phyloP scores from a whole-genome alignment of 2,888 invertebrate species.

The Dromius quadrimaculatus region DNA sequence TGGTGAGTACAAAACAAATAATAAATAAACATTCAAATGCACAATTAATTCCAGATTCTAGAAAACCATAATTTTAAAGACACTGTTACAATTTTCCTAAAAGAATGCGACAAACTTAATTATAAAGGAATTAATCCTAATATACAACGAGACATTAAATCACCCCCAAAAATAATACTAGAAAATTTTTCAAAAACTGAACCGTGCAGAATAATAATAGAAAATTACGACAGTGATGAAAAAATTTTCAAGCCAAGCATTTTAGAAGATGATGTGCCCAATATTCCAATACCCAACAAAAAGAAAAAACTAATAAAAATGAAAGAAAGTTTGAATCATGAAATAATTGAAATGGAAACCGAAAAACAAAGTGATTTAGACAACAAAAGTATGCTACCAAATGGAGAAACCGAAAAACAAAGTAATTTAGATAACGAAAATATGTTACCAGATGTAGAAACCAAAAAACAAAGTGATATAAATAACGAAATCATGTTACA shows the following conservation, averaged over 20 bases:
- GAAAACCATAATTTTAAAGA: conserved; percentile 56
- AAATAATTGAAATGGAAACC: conserved; percentile 22
- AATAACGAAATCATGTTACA: not conserved
- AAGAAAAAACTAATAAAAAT: not conserved
- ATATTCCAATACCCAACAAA: conserved; percentile 4
- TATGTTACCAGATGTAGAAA: not conserved
- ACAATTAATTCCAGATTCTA: conserved; percentile 55
- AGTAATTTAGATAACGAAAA: conserved; percentile 5
- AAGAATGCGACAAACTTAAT: conserved; percentile 54
- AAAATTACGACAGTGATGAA: conserved; percentile 28
- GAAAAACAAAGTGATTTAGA: conserved; percentile 18
- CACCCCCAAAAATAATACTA: conserved; percentile 43
- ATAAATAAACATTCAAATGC: not conserved
- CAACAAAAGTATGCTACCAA: not conserved
- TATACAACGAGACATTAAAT: conserved; percentile 16
- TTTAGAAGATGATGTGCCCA: not conserved
- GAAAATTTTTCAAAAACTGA: conserved; percentile 42
- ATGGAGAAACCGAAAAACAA: not conserved
- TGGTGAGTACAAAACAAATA: conserved; percentile 19
- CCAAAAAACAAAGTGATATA: not conserved
- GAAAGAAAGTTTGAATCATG: conserved; percentile 11
- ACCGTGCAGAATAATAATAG: conserved; percentile 44
- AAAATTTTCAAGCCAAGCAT: not conserved
- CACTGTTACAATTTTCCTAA: conserved; percentile 54
- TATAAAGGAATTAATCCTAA: conserved; percentile 45